Percentiles rank a stretch among this genome's conserved stretches.
These are phyloP conservation scores for Machimus atricapillus DNA, from an alignment of 2,888 invertebrate genomes.

Conservation along the genomic window DNA sequence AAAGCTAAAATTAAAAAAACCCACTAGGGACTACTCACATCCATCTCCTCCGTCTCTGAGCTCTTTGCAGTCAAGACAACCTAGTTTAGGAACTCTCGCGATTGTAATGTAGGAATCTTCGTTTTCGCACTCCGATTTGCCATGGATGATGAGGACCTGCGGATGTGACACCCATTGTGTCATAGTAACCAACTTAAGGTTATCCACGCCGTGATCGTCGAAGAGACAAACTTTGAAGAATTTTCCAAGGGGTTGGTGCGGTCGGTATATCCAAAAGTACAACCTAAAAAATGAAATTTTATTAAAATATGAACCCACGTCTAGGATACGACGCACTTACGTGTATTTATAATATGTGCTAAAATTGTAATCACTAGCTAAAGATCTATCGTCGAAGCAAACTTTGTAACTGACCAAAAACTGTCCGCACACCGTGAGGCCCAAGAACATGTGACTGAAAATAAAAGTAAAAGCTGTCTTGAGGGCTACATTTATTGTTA, in stretches of 20 bases:
- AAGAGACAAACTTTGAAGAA: conserved; percentile 68
- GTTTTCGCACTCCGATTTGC: conserved; percentile 61
- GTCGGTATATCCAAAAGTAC: conserved; percentile 62
- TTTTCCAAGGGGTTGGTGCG: conserved; percentile 58
- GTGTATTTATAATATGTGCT: conserved; percentile 69
- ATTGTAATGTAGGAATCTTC: conserved; percentile 62
- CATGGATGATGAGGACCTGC: conserved; percentile 68
- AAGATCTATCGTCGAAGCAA: conserved; percentile 66
- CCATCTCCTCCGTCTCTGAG: conserved; percentile 64
- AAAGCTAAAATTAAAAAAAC: background rate
- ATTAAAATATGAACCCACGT: background rate
- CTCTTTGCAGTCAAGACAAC: conserved; percentile 69
- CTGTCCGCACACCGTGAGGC: conserved; percentile 92
- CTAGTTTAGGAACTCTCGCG: conserved; percentile 67
- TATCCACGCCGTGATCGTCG: conserved; percentile 69
- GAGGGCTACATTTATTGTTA: background rate
- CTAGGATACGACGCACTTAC: conserved; percentile 63
- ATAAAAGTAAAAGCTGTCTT: conserved; percentile 36
- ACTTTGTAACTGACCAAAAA: conserved; percentile 85
- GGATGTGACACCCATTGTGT: conserved; percentile 71
- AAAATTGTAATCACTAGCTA: conserved; percentile 66
- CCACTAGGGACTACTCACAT: conserved; percentile 51
- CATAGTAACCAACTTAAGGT: conserved; percentile 68
- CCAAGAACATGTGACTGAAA: conserved; percentile 89
- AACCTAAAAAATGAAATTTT: conserved; percentile 51